Conservation (phyloP, 2,113 vertebrate genomes). For the Hippocampus comes region DNA sequence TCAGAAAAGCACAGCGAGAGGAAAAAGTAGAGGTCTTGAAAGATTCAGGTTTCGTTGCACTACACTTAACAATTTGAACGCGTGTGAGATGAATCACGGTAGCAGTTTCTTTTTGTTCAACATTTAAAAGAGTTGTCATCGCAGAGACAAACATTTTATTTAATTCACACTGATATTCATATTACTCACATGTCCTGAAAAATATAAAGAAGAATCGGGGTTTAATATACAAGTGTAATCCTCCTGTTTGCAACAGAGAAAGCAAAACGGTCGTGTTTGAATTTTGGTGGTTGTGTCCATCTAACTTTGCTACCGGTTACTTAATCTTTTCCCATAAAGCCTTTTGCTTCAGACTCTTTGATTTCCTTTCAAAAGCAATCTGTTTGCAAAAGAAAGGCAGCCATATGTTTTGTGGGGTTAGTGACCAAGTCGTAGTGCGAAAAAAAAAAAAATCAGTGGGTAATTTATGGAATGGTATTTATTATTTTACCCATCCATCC, state of each 20-base stretch:
- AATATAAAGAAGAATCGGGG: slow-evolving; percentile 40
- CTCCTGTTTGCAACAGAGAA: slow-evolving; percentile 57
- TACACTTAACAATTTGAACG: slow-evolving; percentile 34
- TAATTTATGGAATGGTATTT: no score
- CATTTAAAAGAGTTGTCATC: slow-evolving; percentile 46
- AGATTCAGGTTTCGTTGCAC: slow-evolving; percentile 22
- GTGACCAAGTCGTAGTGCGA: background rate
- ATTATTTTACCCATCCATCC: no score
- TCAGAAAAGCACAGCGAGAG: slow-evolving; percentile 11
- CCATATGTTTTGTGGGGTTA: background rate
- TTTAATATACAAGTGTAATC: slow-evolving; percentile 40
- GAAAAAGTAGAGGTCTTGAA: slow-evolving; percentile 22
- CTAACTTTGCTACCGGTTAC: slow-evolving; percentile 33
- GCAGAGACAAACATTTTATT: slow-evolving; percentile 52
- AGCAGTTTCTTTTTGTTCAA: slow-evolving; percentile 23
- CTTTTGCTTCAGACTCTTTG: slow-evolving; percentile 10
- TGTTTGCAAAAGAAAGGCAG: slow-evolving; percentile 4
- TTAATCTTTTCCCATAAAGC: background rate
- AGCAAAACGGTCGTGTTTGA: slow-evolving; percentile 56
- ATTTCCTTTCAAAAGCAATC: background rate
- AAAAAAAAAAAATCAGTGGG: no score
- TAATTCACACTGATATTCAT: slow-evolving; percentile 50
- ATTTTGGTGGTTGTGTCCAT: slow-evolving; percentile 62
- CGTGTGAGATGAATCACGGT: slow-evolving; percentile 46
- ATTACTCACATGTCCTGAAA: slow-evolving; percentile 50